These are phyloP conservation scores for Lycodopsis pacificus DNA, from an alignment of 2,797 vertebrate species.

Conservation along the genomic window DNA sequence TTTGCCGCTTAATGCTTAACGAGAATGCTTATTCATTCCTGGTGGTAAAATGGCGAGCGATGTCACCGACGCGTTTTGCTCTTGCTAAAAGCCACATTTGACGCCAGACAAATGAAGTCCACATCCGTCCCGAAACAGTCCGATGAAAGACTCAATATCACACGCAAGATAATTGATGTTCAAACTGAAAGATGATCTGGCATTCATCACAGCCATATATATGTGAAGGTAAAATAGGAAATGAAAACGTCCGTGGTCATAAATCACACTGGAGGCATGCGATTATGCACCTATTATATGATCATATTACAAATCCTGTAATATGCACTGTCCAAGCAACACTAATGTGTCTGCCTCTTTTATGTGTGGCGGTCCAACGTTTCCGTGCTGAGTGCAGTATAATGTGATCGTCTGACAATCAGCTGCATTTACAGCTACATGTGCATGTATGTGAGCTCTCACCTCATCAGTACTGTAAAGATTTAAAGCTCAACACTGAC, in stretches of 20 bases:
- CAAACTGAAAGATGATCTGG: slow-evolving; percentile 58
- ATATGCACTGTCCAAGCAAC: slow-evolving; percentile 37
- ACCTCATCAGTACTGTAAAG: slow-evolving; percentile 5
- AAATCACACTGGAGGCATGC: slow-evolving; percentile 62
- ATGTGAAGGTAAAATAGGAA: slow-evolving; percentile 68
- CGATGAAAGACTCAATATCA: slow-evolving; percentile 45
- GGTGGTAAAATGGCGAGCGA: slow-evolving; percentile 9
- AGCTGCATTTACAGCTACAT: slow-evolving; percentile 34
- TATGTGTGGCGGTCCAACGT: slow-evolving; percentile 26
- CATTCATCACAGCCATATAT: slow-evolving; percentile 36
- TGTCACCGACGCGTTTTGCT: slow-evolving; percentile 20
- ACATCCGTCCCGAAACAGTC: slow-evolving; percentile 14
- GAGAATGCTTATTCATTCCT: slow-evolving; percentile 15
- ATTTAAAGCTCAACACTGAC: slow-evolving; percentile 7
- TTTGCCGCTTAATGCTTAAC: slow-evolving; percentile 33
- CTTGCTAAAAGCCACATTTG: slow-evolving; percentile 1
- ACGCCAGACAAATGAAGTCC: slow-evolving; percentile 45
- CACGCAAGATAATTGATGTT: slow-evolving; percentile 48
- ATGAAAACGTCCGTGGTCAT: slow-evolving; percentile 65
- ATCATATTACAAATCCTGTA: slow-evolving; percentile 58
- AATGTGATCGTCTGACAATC: slow-evolving; percentile 59
- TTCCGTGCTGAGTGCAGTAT: slow-evolving; percentile 55
- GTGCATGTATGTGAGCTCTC: slow-evolving; percentile 33
- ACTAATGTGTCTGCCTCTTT: slow-evolving; percentile 50
- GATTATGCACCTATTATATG: slow-evolving; percentile 55